phyloP scores from a whole-genome alignment of 2,113 vertebrate genomes.

The Marmota flaviventris region DNA sequence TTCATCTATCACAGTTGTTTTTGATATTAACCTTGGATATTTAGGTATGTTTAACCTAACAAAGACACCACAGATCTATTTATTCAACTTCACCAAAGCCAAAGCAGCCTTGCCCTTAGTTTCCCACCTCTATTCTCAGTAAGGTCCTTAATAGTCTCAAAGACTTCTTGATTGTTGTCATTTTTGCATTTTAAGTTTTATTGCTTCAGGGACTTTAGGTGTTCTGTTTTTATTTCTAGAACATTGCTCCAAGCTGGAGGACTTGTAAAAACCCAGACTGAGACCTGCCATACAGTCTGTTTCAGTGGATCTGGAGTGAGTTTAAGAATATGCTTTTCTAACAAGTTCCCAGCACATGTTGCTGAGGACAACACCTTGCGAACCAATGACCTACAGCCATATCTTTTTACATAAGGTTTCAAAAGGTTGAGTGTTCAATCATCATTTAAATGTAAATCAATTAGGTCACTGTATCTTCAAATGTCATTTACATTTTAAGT shows the following conservation, averaged over 20 bases:
- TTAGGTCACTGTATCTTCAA: slow-evolving; percentile 7
- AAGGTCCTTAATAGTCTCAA: background rate
- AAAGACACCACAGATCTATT: background rate
- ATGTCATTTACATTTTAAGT: slow-evolving; percentile 43
- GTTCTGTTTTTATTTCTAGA: slow-evolving; percentile 6
- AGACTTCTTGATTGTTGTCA: background rate
- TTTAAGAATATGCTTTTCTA: background rate
- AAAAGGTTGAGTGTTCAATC: background rate
- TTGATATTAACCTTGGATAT: background rate
- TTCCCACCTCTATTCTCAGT: background rate
- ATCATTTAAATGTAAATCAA: slow-evolving; percentile 23
- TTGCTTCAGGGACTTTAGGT: background rate
- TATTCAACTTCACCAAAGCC: background rate
- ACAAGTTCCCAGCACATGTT: background rate
- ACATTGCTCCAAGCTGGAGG: background rate
- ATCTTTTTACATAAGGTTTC: background rate
- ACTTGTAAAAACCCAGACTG: background rate
- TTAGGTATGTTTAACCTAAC: background rate
- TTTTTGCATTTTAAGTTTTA: background rate
- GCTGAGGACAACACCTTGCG: background rate
- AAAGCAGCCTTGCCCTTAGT: background rate
- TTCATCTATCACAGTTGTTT: background rate
- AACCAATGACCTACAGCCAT: background rate
- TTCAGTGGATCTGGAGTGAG: background rate
- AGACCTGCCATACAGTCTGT: background rate